Percentiles rank a stretch among this genome's conserved stretches.
phyloP scores from a whole-genome alignment of 2,113 vertebrate species.

The Chelonoidis abingdonii region DNA sequence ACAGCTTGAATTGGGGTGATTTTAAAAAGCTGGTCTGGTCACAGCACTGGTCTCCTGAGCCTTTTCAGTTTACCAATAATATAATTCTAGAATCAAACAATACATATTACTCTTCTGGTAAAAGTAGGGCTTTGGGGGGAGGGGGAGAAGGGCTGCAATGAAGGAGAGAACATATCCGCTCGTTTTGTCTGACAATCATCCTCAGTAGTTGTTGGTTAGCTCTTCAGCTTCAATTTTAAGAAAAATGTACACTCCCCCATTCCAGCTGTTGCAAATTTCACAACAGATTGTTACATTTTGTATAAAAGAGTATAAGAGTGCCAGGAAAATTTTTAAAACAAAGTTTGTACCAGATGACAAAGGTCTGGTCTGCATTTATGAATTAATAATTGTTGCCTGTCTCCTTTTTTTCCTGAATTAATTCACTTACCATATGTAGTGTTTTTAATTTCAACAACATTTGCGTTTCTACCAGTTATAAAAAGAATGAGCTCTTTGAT shows the following conservation, averaged over 20 bases:
- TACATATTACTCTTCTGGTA: not conserved
- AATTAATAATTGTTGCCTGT: not conserved
- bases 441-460: not conserved
- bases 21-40: not conserved
- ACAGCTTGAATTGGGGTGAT: not conserved
- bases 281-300: not conserved
- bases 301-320: not conserved
- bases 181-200: not conserved
- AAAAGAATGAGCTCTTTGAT: not conserved
- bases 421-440: not conserved
- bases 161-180: not conserved
- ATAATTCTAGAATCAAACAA: not conserved
- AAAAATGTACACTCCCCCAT: not conserved
- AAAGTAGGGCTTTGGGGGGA: fast-evolving
- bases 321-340: not conserved
- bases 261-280: not conserved
- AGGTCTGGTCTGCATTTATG: not conserved
- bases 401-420: not conserved
- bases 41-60: fast-evolving
- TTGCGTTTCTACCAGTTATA: not conserved
- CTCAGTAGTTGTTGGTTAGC: not conserved
- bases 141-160: not conserved
- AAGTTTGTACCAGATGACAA: not conserved
- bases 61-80: not conserved
- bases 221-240: not conserved